phyloP scores from a whole-genome alignment of 2,113 vertebrate species.

The Microtus montanus region DNA sequence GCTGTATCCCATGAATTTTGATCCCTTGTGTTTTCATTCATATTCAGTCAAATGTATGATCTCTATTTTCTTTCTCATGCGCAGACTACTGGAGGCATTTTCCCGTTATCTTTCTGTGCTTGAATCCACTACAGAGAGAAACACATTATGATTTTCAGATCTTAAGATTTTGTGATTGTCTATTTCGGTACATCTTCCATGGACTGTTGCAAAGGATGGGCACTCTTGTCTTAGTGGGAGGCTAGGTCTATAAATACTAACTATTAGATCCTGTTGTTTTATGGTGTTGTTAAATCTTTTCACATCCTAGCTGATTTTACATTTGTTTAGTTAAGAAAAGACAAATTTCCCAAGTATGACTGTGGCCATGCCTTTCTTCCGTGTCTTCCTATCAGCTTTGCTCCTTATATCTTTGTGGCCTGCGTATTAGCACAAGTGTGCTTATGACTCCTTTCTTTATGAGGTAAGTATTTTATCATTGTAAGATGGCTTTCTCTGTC shows the following conservation, averaged over 20 bases:
- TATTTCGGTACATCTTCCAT: neutral
- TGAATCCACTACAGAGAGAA: neutral
- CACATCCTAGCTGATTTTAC: neutral
- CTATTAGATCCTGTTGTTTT: neutral
- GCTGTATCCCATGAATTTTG: neutral
- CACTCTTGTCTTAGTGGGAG: neutral
- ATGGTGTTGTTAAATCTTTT: neutral
- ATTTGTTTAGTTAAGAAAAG: neutral
- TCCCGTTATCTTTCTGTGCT: neutral
- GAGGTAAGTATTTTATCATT: neutral
- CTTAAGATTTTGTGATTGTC: neutral
- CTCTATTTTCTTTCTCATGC: neutral
- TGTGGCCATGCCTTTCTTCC: neutral
- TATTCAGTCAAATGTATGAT: neutral
- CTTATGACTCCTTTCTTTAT: neutral
- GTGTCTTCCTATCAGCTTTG: neutral
- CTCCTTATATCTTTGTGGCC: neutral
- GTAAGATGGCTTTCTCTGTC: neutral
- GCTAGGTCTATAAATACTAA: neutral
- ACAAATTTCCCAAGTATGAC: neutral
- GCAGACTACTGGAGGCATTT: neutral
- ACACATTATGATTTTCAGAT: neutral
- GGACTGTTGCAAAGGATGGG: neutral
- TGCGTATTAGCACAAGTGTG: neutral
- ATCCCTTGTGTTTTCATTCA: neutral